phyloP scores from a whole-genome alignment of 2,113 vertebrate genomes.

The Myanophis thanlyinensis region DNA sequence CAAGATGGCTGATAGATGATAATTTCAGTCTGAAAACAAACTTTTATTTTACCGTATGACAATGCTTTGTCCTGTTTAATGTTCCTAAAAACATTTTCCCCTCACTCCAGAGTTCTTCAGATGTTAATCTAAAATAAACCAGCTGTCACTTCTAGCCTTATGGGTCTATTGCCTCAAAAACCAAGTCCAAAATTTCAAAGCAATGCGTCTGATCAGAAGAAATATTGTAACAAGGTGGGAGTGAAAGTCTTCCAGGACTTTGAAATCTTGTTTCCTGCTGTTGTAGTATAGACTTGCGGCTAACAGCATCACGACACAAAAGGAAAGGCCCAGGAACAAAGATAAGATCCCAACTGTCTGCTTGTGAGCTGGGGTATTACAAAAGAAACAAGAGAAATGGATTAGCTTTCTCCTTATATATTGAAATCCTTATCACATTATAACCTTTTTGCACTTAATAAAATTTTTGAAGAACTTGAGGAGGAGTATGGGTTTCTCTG shows the following conservation, averaged over 20 bases:
- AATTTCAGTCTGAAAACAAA: background rate
- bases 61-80: background rate
- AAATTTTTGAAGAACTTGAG: background rate
- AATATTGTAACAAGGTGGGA: constrained; percentile 75
- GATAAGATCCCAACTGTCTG: constrained; percentile 65
- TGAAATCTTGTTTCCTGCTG: constrained; percentile 66
- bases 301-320: constrained; percentile 81
- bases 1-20: background rate
- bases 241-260: constrained; percentile 80
- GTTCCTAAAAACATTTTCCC: background rate
- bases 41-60: background rate
- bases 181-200: constrained; percentile 85
- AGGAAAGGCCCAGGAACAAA: constrained; percentile 72
- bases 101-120: accelerated
- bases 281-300: constrained; percentile 80
- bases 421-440: background rate
- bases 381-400: background rate
- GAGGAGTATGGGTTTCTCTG: background rate
- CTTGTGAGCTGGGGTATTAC: constrained; percentile 69
- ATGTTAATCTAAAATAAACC: background rate
- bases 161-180: constrained; percentile 76
- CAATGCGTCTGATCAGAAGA: constrained; percentile 77
- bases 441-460: background rate
- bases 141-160: background rate
- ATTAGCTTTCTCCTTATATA: constrained; percentile 22